phyloP scores from a whole-genome alignment of 2,888 invertebrate genomes.

The Epiblema foenella region DNA sequence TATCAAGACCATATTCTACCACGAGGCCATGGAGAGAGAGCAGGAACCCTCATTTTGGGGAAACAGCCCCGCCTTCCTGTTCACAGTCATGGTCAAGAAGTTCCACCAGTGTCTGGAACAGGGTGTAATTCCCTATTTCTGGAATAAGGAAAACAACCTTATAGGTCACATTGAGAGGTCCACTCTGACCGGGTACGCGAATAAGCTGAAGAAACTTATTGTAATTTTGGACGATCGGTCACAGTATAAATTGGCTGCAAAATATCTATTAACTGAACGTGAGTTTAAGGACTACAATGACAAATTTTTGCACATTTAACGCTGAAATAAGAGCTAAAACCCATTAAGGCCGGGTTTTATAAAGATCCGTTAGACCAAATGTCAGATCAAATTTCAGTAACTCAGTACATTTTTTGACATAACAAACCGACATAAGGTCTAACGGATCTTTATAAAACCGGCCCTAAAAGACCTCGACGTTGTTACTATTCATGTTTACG shows the following conservation, averaged over 20 bases:
- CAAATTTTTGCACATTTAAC: conserved; percentile 53
- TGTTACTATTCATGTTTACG: too few species aligned
- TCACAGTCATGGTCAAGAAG: conserved; percentile 72
- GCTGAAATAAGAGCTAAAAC: background rate
- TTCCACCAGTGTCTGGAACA: conserved; percentile 62
- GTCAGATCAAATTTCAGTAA: too few species aligned
- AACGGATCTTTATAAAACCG: too few species aligned
- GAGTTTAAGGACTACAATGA: conserved; percentile 62
- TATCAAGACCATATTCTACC: conserved; percentile 82
- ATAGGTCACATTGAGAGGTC: conserved; percentile 57
- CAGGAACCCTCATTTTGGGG: conserved; percentile 61
- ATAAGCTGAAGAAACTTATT: conserved; percentile 58
- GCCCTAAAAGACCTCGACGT: too few species aligned
- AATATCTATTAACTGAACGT: conserved; percentile 58
- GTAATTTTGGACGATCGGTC: conserved; percentile 54
- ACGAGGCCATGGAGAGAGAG: conserved; percentile 60
- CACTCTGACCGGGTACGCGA: conserved; percentile 56
- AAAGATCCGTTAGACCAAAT: too few species aligned
- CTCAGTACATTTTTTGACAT: too few species aligned
- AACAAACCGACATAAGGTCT: too few species aligned
- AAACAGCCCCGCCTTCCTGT: conserved; percentile 58
- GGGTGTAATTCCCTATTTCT: conserved; percentile 73
- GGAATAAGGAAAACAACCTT: conserved; percentile 78
- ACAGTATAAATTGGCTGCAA: conserved; percentile 62
- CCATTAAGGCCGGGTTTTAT: too few species aligned